Evolutionary conservation across 2,113 vertebrate genomes (phyloP).

Genomic region (Prunella himalayana): DNA sequence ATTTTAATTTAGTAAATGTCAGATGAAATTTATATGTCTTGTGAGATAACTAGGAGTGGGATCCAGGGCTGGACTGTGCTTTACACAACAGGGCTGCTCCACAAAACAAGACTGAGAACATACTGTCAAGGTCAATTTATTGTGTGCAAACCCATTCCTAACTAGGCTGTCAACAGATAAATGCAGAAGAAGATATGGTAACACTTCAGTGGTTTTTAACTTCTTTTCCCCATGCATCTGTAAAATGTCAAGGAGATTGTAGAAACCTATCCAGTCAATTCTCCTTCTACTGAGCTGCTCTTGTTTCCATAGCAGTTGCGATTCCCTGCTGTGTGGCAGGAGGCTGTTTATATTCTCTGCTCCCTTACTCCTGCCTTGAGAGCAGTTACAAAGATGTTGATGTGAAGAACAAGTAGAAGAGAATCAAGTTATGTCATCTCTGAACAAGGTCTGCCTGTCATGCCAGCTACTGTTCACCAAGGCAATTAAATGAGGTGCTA

Average conservation of each 20-base stretch:
- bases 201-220: not conserved
- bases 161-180: not conserved
- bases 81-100: not conserved
- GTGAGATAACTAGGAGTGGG: not conserved
- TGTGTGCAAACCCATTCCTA: not conserved
- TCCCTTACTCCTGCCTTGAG: not conserved
- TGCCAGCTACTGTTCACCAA: not conserved
- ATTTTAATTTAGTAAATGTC: not conserved
- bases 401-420: not conserved
- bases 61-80: not conserved
- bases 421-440: not conserved
- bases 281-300: not conserved
- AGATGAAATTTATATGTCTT: not conserved
- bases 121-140: not conserved
- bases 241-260: slow-evolving; percentile 26
- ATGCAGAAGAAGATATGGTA: not conserved
- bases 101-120: not conserved
- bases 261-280: not conserved
- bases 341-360: not conserved
- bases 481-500: not conserved
- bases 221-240: not conserved
- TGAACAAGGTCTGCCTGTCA: not conserved
- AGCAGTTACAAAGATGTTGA: slow-evolving; percentile 3
- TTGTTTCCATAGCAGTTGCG: slow-evolving; percentile 24
- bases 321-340: slow-evolving; percentile 2